Conservation (phyloP, 1,140 invertebrate genomes). For the Drosophila teissieri region DNA sequence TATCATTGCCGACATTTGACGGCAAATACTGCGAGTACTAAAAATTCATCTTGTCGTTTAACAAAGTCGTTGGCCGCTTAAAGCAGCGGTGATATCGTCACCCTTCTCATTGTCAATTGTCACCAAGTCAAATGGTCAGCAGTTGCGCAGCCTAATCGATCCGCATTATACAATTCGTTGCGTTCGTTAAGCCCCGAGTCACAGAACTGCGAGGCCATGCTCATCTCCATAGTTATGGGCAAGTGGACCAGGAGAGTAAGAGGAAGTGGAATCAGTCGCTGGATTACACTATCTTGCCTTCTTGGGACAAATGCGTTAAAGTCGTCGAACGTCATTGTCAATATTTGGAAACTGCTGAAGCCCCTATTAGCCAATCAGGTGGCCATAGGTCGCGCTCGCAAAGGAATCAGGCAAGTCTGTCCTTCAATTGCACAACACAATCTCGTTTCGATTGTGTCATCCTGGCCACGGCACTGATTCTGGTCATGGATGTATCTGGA, state of each 20-base stretch:
- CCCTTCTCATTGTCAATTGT: too few relatives aligned
- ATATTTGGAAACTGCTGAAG: background rate
- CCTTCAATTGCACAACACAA: background rate
- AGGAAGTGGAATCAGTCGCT: background rate
- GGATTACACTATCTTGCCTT: background rate
- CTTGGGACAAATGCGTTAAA: background rate
- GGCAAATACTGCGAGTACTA: too few relatives aligned
- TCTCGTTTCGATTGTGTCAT: background rate
- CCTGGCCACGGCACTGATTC: too few relatives aligned
- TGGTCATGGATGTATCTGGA: too few relatives aligned
- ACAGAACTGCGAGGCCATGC: conserved; percentile 13
- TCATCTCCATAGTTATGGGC: conserved; percentile 12
- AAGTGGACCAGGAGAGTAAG: too few relatives aligned
- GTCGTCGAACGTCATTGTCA: background rate
- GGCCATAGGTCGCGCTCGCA: too few relatives aligned
- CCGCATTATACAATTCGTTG: too few relatives aligned
- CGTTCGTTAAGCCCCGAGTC: background rate
- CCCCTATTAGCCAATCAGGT: background rate
- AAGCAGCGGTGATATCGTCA: too few relatives aligned
- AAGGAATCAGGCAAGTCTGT: background rate
- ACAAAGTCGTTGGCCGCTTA: too few relatives aligned
- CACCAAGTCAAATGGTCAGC: background rate
- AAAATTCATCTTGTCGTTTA: too few relatives aligned
- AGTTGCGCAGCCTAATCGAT: too few relatives aligned
- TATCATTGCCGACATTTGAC: too few relatives aligned